phyloP scores from a whole-genome alignment of 1,140 invertebrate species.

The Doryteuthis pealeii region DNA sequence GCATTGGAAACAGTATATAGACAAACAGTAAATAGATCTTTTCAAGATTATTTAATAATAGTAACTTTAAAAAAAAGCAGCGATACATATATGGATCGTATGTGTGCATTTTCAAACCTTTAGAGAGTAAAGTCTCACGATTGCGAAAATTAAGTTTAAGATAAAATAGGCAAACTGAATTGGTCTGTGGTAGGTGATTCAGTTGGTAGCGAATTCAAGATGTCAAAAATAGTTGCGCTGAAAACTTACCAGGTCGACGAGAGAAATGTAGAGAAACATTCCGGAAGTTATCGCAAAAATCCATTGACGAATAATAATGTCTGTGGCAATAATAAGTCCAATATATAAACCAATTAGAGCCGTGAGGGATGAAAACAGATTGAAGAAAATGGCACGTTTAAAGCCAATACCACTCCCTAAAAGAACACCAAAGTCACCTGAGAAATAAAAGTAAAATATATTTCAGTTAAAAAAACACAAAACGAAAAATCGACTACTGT shows the following conservation, averaged over 20 bases:
- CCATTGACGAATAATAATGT: slow-evolving; percentile 56
- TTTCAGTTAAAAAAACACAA: slow-evolving; percentile 7
- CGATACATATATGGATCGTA: no score
- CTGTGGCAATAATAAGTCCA: slow-evolving; percentile 60
- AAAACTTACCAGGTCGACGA: slow-evolving; percentile 67
- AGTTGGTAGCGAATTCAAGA: no score
- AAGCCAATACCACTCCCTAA: slow-evolving; percentile 78
- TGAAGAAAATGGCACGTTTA: slow-evolving; percentile 68
- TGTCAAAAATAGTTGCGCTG: not conserved
- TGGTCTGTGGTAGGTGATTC: no score
- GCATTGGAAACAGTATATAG: no score
- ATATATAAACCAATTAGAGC: slow-evolving; percentile 69
- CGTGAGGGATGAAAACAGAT: slow-evolving; percentile 69
- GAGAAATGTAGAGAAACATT: slow-evolving; percentile 69
- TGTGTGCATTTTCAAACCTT: no score
- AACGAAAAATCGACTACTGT: no score
- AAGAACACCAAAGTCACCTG: slow-evolving; percentile 89
- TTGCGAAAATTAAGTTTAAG: no score
- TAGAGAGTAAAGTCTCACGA: no score
- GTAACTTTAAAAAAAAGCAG: no score
- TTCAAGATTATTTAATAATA: no score
- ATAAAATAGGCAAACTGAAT: no score
- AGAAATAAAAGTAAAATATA: slow-evolving; percentile 17
- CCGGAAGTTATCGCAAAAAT: slow-evolving; percentile 68
- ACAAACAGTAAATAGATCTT: no score